These are phyloP conservation scores for Leucozona laternaria DNA, from an alignment of 2,888 invertebrate species.

Conservation along the genomic window DNA sequence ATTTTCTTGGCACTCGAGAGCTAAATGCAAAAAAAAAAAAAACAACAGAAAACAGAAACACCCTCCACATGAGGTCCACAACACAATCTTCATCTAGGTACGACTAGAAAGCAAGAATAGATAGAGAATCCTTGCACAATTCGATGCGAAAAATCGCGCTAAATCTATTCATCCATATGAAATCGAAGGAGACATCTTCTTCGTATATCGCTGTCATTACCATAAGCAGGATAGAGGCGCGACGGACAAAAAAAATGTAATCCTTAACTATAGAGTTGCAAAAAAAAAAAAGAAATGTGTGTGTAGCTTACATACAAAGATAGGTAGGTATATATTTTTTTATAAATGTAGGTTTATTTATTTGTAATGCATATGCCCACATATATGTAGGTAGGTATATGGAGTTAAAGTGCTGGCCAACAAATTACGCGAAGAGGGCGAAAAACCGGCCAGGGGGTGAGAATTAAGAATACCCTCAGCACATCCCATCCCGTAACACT, in stretches of 20 bases:
- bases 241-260: conserved; percentile 6
- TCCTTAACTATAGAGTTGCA: conserved; percentile 6
- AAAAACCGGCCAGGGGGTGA: conserved; percentile 66
- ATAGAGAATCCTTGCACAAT: conserved; percentile 22
- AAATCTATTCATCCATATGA: conserved; percentile 55
- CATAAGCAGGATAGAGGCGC: conserved; percentile 42
- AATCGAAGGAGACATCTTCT: conserved; percentile 49
- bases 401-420: conserved; percentile 59
- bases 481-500: conserved; percentile 55
- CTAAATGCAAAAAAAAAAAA: conserved; percentile 3
- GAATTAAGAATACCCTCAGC: conserved; percentile 74
- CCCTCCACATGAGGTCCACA: conserved; percentile 24
- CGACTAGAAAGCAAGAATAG: no score
- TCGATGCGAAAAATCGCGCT: conserved; percentile 45
- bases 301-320: no score
- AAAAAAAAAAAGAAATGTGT: neutral
- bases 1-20: conserved; percentile 39
- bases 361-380: conserved; percentile 46
- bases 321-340: neutral
- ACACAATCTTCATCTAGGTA: neutral
- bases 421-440: conserved; percentile 67
- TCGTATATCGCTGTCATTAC: conserved; percentile 61
- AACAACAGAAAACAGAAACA: conserved; percentile 2
- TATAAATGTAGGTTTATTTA: conserved; percentile 10
- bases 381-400: neutral